Conservation (phyloP, 2,113 vertebrate genomes). For the Diphyllodes magnificus region DNA sequence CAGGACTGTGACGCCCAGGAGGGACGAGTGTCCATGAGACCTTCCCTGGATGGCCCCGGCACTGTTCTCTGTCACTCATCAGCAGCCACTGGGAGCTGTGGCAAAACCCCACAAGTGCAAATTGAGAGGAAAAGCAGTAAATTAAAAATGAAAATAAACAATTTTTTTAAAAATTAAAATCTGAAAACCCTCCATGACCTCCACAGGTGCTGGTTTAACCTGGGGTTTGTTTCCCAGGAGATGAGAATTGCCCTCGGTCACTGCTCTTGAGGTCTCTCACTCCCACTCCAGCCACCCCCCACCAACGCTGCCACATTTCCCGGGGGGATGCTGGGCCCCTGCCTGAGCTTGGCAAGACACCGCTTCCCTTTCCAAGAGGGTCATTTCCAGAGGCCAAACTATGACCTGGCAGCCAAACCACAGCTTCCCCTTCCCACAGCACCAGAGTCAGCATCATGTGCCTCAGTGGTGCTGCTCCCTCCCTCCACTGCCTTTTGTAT, state of each 20-base stretch:
- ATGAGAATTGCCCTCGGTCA: accelerated
- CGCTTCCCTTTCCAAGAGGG: neutral
- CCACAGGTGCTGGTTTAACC: neutral
- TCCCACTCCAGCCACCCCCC: neutral
- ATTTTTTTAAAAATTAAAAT: too few relatives aligned
- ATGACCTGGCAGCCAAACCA: neutral
- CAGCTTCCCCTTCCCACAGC: slow-evolving; percentile 21
- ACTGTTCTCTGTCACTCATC: neutral
- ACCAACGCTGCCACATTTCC: neutral
- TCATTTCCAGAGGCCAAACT: neutral
- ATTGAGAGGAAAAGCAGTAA: neutral
- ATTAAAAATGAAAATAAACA: neutral
- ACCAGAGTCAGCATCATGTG: slow-evolving; percentile 14
- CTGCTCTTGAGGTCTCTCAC: neutral
- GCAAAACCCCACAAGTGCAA: neutral
- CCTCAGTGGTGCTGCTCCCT: neutral
- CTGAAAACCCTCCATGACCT: neutral
- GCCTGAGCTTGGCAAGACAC: neutral
- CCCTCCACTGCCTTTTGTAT: neutral
- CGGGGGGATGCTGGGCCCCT: accelerated
- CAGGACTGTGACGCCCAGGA: neutral
- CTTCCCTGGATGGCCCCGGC: neutral
- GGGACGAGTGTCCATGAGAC: neutral
- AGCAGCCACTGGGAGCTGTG: neutral
- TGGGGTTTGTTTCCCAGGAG: neutral